Conservation (phyloP, 2,113 vertebrate species). For the Poicephalus meyeri region DNA sequence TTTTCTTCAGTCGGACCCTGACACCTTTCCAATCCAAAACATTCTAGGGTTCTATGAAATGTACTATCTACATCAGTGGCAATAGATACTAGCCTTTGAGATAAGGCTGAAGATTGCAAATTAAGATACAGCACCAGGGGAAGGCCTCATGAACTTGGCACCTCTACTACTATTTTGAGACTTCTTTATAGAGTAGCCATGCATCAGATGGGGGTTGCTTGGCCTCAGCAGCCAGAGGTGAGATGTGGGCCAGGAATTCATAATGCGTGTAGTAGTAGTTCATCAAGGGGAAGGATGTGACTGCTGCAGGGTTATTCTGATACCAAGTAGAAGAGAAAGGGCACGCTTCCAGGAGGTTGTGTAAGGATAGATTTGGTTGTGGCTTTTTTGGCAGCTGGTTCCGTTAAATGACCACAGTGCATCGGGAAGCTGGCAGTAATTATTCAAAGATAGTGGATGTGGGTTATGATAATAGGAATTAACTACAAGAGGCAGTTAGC, state of each 20-base stretch:
- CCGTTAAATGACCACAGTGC: background rate
- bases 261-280: background rate
- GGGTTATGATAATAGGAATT: background rate
- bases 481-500: background rate
- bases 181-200: background rate
- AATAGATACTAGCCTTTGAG: background rate
- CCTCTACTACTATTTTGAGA: rapidly evolving
- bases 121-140: background rate
- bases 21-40: background rate
- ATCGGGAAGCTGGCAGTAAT: background rate
- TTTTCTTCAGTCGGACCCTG: background rate
- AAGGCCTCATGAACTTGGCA: background rate
- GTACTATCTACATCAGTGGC: background rate
- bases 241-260: background rate
- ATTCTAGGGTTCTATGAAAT: background rate
- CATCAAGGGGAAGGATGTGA: rapidly evolving
- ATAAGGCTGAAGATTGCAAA: background rate
- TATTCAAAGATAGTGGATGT: background rate
- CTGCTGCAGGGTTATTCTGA: rapidly evolving
- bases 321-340: rapidly evolving
- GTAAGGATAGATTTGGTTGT: background rate
- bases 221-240: background rate
- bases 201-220: background rate
- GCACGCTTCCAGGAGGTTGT: background rate
- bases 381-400: background rate